Evolutionary conservation across 2,113 vertebrate genomes (phyloP).

Genomic region (Malurus cyaneus): DNA sequence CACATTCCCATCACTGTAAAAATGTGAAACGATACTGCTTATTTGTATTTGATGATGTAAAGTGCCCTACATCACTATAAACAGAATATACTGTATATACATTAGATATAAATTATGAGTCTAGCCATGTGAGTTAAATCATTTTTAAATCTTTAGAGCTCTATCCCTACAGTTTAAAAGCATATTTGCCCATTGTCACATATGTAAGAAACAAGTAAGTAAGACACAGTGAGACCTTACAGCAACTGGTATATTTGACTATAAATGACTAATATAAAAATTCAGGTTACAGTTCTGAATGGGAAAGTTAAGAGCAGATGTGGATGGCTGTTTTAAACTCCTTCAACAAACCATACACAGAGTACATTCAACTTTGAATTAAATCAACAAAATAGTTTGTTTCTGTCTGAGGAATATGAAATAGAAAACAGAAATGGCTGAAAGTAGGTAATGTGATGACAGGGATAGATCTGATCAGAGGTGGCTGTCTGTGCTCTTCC

Average conservation of each 20-base stretch:
- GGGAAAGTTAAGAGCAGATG: not conserved
- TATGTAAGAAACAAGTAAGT: not conserved
- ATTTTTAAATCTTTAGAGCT: constrained; percentile 1
- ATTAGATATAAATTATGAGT: not conserved
- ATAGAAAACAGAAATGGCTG: not conserved
- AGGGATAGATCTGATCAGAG: not conserved
- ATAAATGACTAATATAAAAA: not conserved
- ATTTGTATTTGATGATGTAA: constrained; percentile 1
- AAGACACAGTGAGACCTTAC: not conserved
- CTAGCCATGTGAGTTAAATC: not conserved
- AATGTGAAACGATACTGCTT: not conserved
- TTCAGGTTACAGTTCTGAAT: not conserved
- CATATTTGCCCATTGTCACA: not conserved
- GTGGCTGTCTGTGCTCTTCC: not conserved
- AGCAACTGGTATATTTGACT: not conserved
- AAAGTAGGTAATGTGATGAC: not conserved
- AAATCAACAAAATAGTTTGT: not conserved
- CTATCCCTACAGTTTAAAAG: not conserved
- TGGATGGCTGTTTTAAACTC: not conserved
- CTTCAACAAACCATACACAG: not conserved
- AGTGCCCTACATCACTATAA: not conserved
- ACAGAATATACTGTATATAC: not conserved
- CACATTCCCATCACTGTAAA: not conserved
- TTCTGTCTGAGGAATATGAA: not conserved
- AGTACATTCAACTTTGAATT: not conserved